Evolutionary conservation across 2,888 invertebrate genomes (phyloP), one percentile per base, ranked within the genome.

Genomic region (Drosophila picticornis): DNA sequence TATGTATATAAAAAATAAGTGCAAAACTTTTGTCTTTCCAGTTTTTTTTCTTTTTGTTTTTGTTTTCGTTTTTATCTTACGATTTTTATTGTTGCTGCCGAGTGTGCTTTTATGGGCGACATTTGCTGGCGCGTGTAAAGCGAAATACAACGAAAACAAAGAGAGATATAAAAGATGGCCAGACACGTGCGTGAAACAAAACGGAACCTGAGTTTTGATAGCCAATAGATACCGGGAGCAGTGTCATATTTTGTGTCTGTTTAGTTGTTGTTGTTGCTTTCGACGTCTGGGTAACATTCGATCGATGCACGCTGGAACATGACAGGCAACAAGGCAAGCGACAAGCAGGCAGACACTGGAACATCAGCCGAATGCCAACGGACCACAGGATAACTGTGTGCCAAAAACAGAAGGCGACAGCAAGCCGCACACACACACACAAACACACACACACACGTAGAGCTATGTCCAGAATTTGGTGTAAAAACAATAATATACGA

Each of bases 131-230:
- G 80, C 80, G 86, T 83, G 88, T 73, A 78, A 71, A 63, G 78
- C 52, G 56, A 58, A 64, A 60, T 56, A 40, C 60, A 60, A 69
- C 55, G 16, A 25, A 38, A 50, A 31, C 27, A 50, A 56, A 59
- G 38, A 58, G 58, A 59, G 29, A 72, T 71, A 57, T 85, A 83
- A 69, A 87, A 88, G 85, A 83, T 73, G 70, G 76, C 52, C 61
- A 81, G 89, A 84, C 90, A 84, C 90, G 90, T 89, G 89, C 82
- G 80, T 75, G 75, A 72, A 85, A 75, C 56, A 61, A 29, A 63
- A 61, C 50, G 71, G 22, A 75, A 59, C 55, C 50, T 32, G 43
- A 43, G 68, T 59, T 62, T 27, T 59, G 75, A 48, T 65, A 65
- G 25, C 62, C 65, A 50, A 59, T 58, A 36, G 29, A 48, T n/a